Conservation (phyloP, 1,140 invertebrate genomes). For the Lordiphosa clarofinis region DNA sequence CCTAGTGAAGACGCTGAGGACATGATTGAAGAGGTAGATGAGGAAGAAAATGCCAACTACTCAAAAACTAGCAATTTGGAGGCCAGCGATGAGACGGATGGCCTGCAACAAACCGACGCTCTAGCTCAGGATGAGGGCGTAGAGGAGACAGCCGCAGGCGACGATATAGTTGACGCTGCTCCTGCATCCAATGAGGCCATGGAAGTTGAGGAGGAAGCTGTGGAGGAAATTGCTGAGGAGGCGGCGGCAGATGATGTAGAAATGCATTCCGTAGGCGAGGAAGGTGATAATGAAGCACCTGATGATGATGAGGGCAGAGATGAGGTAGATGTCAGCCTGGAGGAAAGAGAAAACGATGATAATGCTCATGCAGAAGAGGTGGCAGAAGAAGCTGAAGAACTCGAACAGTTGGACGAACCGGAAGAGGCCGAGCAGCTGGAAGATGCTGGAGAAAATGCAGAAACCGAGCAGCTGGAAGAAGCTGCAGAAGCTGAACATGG, state of each 20-base stretch:
- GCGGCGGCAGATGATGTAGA: constrained; percentile 46
- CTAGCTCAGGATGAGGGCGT: constrained; percentile 47
- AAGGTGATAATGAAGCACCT: constrained; percentile 25
- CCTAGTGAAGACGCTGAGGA: constrained; percentile 8
- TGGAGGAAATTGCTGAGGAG: constrained; percentile 12
- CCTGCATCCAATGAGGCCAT: constrained; percentile 68
- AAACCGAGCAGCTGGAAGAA: constrained; percentile 31
- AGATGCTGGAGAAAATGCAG: constrained; percentile 32
- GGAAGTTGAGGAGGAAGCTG: constrained; percentile 70
- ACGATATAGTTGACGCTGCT: constrained; percentile 77
- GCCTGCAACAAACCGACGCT: constrained; percentile 34
- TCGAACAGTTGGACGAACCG: constrained; percentile 15
- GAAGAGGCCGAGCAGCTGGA: constrained; percentile 15
- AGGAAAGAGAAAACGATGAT: constrained; percentile 33
- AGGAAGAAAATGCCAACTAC: constrained; percentile 43
- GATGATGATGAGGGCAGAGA: constrained; percentile 38
- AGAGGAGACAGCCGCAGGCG: constrained; percentile 30
- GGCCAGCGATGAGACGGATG: constrained; percentile 44
- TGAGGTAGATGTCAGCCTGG: constrained; percentile 51
- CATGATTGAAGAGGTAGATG: constrained; percentile 31
- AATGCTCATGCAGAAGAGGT: constrained; percentile 38
- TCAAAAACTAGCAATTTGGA: constrained; percentile 21
- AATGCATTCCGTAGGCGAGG: constrained; percentile 52
- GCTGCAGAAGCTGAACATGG: constrained; percentile 55
- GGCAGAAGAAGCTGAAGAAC: constrained; percentile 6